A percentile compares a stretch with the other conserved stretches of the same genome.
Conservation (phyloP, 2,113 vertebrate species). For the Pteropus alecto region DNA sequence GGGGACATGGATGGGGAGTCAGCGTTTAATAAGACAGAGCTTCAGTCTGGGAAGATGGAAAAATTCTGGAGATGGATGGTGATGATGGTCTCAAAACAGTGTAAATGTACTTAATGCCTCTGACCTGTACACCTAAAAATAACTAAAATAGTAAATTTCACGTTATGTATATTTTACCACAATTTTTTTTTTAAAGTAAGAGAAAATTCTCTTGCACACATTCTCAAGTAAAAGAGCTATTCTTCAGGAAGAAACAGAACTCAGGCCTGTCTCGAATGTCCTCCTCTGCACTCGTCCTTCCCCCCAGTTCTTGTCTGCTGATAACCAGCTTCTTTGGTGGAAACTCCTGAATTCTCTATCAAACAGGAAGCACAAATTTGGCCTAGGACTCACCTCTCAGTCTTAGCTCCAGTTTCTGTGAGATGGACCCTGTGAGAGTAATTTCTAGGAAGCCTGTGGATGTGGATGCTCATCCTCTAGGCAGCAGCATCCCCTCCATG, state of each 20-base stretch:
- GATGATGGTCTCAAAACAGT: neutral
- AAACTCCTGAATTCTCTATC: neutral
- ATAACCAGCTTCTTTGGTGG: neutral
- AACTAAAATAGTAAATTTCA: neutral
- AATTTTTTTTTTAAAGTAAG: neutral
- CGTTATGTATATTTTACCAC: neutral
- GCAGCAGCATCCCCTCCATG: neutral
- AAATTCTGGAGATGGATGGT: neutral
- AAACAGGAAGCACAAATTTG: neutral
- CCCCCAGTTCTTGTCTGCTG: neutral
- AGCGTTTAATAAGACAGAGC: neutral
- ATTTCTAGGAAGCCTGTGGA: neutral
- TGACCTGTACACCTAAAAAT: neutral
- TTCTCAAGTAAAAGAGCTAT: neutral
- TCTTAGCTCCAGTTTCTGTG: neutral
- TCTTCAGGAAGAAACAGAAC: neutral
- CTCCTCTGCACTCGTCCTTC: neutral
- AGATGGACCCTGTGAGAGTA: neutral
- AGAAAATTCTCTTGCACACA: neutral
- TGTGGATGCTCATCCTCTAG: neutral
- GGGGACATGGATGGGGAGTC: neutral
- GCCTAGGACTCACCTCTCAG: neutral
- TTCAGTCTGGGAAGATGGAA: neutral
- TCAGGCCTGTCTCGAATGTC: neutral
- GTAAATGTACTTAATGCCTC: neutral